Conservation (phyloP, 2,113 vertebrate species). For the Callipepla squamata region DNA sequence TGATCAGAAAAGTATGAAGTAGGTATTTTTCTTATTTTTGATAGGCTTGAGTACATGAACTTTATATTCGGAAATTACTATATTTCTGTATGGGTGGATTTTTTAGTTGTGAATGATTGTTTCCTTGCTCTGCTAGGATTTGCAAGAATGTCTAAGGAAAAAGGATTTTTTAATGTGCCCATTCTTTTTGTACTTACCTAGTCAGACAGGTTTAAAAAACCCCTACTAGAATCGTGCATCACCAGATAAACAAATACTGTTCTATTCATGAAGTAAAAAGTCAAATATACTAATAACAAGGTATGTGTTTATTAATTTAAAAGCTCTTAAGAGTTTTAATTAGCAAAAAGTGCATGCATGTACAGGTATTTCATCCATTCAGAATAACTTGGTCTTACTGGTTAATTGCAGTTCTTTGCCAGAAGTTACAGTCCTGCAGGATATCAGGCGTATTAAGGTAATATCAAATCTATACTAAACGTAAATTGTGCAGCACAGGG, state of each 20-base stretch:
- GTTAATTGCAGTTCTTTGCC: background rate
- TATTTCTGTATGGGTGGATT: background rate
- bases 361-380: background rate
- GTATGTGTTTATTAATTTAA: background rate
- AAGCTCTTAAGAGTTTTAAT: background rate
- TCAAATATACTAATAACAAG: background rate
- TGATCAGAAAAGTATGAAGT: background rate
- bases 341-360: background rate
- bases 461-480: background rate
- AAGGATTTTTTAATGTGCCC: background rate
- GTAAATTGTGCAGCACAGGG: background rate
- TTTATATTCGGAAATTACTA: background rate
- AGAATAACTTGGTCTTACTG: background rate
- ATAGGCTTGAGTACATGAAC: background rate
- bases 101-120: background rate
- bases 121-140: background rate
- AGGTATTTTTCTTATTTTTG: background rate
- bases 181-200: background rate
- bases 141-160: background rate
- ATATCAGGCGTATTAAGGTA: background rate
- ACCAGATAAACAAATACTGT: rapidly evolving
- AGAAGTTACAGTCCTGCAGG: background rate
- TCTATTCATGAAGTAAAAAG: background rate
- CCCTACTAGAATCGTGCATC: background rate
- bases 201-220: background rate